phyloP scores from a whole-genome alignment of 2,797 vertebrate species.

The Phaenicophaeus curvirostris region DNA sequence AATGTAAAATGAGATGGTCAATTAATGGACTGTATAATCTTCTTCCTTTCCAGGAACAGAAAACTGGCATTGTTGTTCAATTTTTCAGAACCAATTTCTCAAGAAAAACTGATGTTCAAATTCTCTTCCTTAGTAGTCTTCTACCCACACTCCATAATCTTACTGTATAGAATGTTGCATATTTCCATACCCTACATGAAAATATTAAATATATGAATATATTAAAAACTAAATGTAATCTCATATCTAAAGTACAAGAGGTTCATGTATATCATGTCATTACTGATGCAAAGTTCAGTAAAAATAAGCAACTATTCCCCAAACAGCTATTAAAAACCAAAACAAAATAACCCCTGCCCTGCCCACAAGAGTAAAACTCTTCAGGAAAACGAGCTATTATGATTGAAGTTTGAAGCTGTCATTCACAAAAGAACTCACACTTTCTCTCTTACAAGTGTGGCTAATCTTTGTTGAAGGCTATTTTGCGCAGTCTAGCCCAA shows the following conservation, averaged over 20 bases:
- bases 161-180: background rate
- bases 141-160: background rate
- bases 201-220: background rate
- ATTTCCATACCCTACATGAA: background rate
- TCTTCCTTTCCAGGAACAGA: background rate
- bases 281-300: background rate
- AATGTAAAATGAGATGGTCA: background rate
- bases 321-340: background rate
- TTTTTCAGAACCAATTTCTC: background rate
- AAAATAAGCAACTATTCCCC: background rate
- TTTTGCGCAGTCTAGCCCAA: background rate
- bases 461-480: background rate
- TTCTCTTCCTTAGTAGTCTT: background rate
- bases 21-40: background rate
- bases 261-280: background rate
- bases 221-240: background rate
- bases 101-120: background rate
- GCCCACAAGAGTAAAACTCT: background rate
- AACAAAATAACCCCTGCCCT: too few relatives aligned
- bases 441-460: background rate
- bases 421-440: background rate
- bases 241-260: background rate
- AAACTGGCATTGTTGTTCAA: background rate
- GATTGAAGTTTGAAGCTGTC: background rate
- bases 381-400: background rate